phyloP scores from a whole-genome alignment of 2,113 vertebrate genomes.

The Phainopepla nitens region DNA sequence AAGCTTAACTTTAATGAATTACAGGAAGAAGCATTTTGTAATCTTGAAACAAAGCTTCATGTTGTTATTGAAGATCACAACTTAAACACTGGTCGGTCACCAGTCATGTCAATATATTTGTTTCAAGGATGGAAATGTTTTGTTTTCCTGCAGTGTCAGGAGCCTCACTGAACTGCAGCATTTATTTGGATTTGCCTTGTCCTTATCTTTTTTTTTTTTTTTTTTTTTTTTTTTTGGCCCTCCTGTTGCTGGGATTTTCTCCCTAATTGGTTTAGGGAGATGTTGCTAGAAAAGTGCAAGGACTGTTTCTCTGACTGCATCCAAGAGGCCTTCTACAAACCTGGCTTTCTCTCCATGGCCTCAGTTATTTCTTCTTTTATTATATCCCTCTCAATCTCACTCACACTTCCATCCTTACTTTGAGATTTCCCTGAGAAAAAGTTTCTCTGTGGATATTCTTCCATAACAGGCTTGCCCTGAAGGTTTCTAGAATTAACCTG shows the following conservation, averaged over 20 bases:
- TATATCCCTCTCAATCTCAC: background rate
- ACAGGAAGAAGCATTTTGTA: slow-evolving; percentile 18
- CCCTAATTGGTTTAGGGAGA: background rate
- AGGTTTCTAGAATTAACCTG: background rate
- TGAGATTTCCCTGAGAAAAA: background rate
- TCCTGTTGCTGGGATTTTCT: background rate
- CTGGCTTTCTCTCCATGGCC: background rate
- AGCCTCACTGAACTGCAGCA: background rate
- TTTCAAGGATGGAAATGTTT: background rate
- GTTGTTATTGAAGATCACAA: background rate
- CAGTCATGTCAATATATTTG: background rate
- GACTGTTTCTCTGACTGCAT: background rate
- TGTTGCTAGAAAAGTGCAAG: background rate
- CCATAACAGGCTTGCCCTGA: background rate
- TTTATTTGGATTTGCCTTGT: background rate
- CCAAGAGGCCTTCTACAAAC: background rate
- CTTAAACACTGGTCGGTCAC: background rate
- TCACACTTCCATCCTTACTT: background rate
- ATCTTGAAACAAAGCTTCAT: background rate
- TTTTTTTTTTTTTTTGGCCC: background rate
- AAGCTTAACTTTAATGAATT: background rate
- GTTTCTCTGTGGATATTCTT: background rate
- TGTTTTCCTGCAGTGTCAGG: background rate
- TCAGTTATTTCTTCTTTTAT: background rate
- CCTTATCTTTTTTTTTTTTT: background rate